phyloP scores from a whole-genome alignment of 1,140 invertebrate species.

The Homarus americanus region DNA sequence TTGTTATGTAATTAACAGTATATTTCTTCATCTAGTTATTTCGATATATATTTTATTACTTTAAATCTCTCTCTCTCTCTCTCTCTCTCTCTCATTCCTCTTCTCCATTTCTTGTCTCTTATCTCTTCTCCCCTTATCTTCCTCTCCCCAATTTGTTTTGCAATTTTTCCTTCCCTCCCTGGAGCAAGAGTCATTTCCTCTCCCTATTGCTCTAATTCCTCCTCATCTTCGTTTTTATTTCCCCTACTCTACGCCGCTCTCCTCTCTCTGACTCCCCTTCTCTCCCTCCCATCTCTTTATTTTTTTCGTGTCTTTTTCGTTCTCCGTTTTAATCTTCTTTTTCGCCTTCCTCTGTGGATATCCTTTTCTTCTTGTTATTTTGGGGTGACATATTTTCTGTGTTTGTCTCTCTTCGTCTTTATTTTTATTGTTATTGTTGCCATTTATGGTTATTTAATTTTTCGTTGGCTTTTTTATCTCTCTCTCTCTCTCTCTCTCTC shows the following conservation, averaged over 20 bases:
- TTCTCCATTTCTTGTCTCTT: not conserved
- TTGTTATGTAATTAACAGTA: not conserved
- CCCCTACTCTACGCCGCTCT: not conserved
- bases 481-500: slow-evolving; percentile 55
- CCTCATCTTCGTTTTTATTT: not conserved
- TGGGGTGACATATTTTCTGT: slow-evolving; percentile 69
- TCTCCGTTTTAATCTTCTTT: slow-evolving; percentile 57
- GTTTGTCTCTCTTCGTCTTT: too few relatives aligned
- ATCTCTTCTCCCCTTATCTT: not conserved
- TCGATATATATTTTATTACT: not conserved
- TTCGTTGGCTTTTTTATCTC: too few relatives aligned
- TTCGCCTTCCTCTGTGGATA: slow-evolving; percentile 68
- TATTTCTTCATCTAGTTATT: not conserved
- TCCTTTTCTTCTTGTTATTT: slow-evolving; percentile 67
- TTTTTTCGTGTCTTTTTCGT: slow-evolving; percentile 58
- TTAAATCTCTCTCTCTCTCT: not conserved
- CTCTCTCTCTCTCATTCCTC: not conserved
- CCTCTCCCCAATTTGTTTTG: not conserved
- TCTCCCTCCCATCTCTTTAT: slow-evolving; percentile 18
- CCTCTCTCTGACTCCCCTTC: not conserved
- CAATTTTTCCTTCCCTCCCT: not conserved
- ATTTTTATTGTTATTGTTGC: too few relatives aligned
- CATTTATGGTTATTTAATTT: slow-evolving; percentile 70
- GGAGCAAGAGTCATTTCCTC: not conserved
- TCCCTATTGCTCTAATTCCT: slow-evolving; percentile 1